Conservation (phyloP, 2,888 invertebrate genomes). For the Leptinotarsa haldemani region DNA sequence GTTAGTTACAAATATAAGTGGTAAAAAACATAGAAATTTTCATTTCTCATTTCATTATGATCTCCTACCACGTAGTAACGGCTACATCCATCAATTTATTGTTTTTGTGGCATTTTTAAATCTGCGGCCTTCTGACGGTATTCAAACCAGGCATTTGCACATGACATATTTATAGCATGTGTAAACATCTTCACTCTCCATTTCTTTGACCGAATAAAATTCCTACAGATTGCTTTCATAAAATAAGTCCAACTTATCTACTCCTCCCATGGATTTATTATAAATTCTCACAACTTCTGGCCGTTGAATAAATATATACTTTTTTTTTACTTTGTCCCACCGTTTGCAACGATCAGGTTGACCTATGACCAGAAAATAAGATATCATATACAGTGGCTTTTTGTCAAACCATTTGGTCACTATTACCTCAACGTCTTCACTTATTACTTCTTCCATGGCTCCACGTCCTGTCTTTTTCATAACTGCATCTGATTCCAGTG, state of each 20-base stretch:
- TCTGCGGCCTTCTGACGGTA: conserved; percentile 29
- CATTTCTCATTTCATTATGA: too few species aligned
- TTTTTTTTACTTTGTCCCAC: conserved; percentile 35
- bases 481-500: conserved; percentile 43
- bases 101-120: conserved; percentile 33
- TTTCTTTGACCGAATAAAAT: conserved; percentile 22
- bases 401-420: conserved; percentile 47
- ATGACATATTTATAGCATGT: conserved; percentile 31
- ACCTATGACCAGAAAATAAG: conserved; percentile 31
- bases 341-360: conserved; percentile 15
- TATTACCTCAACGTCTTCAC: conserved; percentile 38
- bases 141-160: conserved; percentile 40
- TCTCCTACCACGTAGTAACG: too few species aligned
- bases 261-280: conserved; percentile 32
- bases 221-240: conserved; percentile 24
- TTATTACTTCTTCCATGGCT: conserved; percentile 39
- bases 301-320: conserved; percentile 43
- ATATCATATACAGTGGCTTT: conserved; percentile 38
- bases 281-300: conserved; percentile 48
- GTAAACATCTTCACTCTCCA: conserved; percentile 30
- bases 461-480: conserved; percentile 41
- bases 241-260: conserved; percentile 32
- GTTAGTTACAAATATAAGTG: too few species aligned
- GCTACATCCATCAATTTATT: too few species aligned
- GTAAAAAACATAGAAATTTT: too few species aligned